Percentiles rank a stretch among this genome's conserved stretches.
These are phyloP conservation scores for Leptopilina boulardi DNA, from an alignment of 1,140 invertebrate genomes.

Conservation along the genomic window DNA sequence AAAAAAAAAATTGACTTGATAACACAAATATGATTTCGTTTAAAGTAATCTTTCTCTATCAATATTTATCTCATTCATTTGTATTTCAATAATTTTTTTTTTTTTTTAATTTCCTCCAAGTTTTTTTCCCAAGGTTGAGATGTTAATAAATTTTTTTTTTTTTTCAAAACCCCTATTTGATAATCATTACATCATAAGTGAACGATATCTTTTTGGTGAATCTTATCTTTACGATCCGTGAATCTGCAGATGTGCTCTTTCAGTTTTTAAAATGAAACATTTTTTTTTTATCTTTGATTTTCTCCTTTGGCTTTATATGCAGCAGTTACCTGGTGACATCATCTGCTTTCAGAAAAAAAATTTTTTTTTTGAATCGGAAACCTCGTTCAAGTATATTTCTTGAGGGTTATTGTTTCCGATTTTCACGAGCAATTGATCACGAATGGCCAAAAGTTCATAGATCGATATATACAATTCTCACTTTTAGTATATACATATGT, in stretches of 20 bases:
- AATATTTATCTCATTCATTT: background rate
- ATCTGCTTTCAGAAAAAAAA: conserved; percentile 45
- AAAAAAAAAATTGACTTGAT: conserved; percentile 12
- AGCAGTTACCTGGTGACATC: conserved; percentile 51
- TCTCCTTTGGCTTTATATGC: background rate
- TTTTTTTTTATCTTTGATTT: conserved; percentile 22
- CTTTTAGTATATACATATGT: too few relatives aligned
- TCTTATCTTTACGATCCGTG: conserved; percentile 31
- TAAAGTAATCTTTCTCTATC: background rate
- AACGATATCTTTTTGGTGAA: background rate
- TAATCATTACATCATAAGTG: conserved; percentile 1
- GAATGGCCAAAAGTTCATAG: conserved; percentile 67
- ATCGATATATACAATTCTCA: conserved; percentile 70
- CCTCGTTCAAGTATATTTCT: conserved; percentile 38
- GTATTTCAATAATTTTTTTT: background rate
- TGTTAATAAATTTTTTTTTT: background rate
- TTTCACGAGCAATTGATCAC: conserved; percentile 74
- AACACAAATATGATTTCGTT: too few relatives aligned
- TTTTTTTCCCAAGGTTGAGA: background rate
- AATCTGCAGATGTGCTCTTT: conserved; percentile 28
- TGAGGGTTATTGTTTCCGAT: conserved; percentile 70
- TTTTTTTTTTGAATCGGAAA: conserved; percentile 45
- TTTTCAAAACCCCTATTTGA: background rate
- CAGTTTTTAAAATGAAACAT: background rate
- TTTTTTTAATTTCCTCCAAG: background rate